phyloP scores from a whole-genome alignment of 53 echinoderm and acorn worm species.

The Patiria pectinifera region DNA sequence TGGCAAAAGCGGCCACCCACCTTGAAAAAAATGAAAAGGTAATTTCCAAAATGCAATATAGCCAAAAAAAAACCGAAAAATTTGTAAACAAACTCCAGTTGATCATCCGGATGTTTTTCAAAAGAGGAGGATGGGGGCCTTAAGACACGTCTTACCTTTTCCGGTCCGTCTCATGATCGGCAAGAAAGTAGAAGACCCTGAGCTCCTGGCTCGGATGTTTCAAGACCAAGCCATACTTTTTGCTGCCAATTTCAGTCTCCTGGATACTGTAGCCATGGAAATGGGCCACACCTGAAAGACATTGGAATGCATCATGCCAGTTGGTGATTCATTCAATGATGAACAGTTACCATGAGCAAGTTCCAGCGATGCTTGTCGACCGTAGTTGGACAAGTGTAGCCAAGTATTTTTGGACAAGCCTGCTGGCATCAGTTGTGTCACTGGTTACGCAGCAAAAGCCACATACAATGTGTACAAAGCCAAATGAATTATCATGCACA shows the following conservation, averaged over 20 bases:
- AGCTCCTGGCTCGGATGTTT: constrained; percentile 79
- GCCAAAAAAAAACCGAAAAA: too few species aligned
- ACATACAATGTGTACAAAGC: too few species aligned
- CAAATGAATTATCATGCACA: too few species aligned
- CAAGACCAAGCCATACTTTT: constrained; percentile 86
- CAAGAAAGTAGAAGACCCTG: constrained; percentile 88
- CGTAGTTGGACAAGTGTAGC: too few species aligned
- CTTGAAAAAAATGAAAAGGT: constrained; percentile 23
- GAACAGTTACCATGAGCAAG: too few species aligned
- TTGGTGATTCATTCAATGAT: not conserved
- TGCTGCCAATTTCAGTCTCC: constrained; percentile 86
- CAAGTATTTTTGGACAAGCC: too few species aligned
- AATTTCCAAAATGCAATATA: too few species aligned
- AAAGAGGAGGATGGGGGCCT: not conserved
- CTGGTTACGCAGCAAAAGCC: too few species aligned
- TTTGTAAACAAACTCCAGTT: not conserved
- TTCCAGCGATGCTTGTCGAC: too few species aligned
- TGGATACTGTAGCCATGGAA: constrained; percentile 99
- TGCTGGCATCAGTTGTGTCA: too few species aligned
- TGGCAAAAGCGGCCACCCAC: constrained; percentile 96
- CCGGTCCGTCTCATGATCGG: constrained; percentile 94
- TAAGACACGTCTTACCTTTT: constrained; percentile 74
- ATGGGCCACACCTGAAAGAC: constrained; percentile 87
- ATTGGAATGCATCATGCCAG: not conserved
- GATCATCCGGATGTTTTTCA: too few species aligned